Conservation (phyloP, 2,888 invertebrate genomes). For the Aproaerema taeniolella region DNA sequence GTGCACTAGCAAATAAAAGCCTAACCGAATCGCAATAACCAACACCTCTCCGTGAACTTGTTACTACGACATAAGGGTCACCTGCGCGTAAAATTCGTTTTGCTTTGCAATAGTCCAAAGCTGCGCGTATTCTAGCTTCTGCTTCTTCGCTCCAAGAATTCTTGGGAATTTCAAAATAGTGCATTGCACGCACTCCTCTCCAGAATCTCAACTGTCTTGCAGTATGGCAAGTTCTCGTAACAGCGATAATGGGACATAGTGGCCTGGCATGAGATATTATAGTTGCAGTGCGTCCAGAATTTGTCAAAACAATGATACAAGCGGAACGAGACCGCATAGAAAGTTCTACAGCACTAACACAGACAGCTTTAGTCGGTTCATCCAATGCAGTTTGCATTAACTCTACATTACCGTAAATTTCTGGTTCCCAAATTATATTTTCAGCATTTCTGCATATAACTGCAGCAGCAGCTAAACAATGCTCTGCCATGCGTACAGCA, state of each 20-base stretch:
- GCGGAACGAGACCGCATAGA: constrained; percentile 53
- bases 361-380: constrained; percentile 72
- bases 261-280: constrained; percentile 82
- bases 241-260: constrained; percentile 84
- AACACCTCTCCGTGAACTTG: constrained; percentile 56
- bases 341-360: constrained; percentile 58
- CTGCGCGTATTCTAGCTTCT: constrained; percentile 52
- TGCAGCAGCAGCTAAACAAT: constrained; percentile 83
- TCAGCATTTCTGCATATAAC: constrained; percentile 92
- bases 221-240: constrained; percentile 82
- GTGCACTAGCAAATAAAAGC: constrained; percentile 57
- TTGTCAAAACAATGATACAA: constrained; percentile 86
- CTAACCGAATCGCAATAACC: constrained; percentile 62
- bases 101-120: constrained; percentile 64
- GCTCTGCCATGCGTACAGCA: constrained; percentile 71
- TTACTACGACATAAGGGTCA: constrained; percentile 58
- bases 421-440: constrained; percentile 87
- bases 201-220: constrained; percentile 79
- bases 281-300: constrained; percentile 83
- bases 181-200: constrained; percentile 70
- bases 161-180: constrained; percentile 62
- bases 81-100: constrained; percentile 56
- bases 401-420: constrained; percentile 84
- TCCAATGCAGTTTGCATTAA: constrained; percentile 76
- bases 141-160: constrained; percentile 51